These are phyloP conservation scores for Brachyrhaphis roseni DNA, from an alignment of 2,797 vertebrate species.

Conservation along the genomic window DNA sequence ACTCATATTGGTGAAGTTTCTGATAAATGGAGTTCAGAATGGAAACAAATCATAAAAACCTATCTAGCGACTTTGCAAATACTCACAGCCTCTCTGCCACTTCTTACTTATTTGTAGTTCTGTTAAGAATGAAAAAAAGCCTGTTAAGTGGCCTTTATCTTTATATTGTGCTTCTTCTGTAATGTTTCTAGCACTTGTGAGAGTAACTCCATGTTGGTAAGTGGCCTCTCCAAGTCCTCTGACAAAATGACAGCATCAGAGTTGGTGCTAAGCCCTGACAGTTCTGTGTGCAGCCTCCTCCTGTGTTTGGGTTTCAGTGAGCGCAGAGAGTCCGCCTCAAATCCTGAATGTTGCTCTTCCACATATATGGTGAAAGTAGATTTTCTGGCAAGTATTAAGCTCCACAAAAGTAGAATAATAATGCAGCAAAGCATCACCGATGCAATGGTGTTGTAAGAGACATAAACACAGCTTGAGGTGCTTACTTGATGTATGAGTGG, in stretches of 20 bases:
- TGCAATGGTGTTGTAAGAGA: constrained; percentile 33
- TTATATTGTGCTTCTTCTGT: constrained; percentile 79
- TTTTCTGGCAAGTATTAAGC: constrained; percentile 70
- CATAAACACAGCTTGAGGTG: constrained; percentile 37
- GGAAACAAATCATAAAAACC: neutral
- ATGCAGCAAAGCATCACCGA: constrained; percentile 61
- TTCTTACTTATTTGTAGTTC: neutral
- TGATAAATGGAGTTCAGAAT: neutral
- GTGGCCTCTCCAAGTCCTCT: constrained; percentile 49
- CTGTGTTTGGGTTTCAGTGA: constrained; percentile 76
- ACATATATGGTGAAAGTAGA: constrained; percentile 74
- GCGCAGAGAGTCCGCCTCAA: constrained; percentile 48
- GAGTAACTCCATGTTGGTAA: constrained; percentile 75
- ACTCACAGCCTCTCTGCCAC: neutral
- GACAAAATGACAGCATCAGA: constrained; percentile 9
- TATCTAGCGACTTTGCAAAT: neutral
- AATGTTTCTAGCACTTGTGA: constrained; percentile 78
- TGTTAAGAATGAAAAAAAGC: neutral
- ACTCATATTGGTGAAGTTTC: neutral
- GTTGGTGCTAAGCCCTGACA: neutral
- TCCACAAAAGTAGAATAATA: constrained; percentile 72
- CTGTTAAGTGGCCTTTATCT: constrained; percentile 73
- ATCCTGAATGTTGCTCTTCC: constrained; percentile 57
- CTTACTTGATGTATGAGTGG: neutral
- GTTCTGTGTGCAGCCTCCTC: constrained; percentile 33